Percentiles rank a stretch among this genome's conserved stretches.
Evolutionary conservation across 2,888 invertebrate species (phyloP).

Genomic region (Aleiodes testaceus): DNA sequence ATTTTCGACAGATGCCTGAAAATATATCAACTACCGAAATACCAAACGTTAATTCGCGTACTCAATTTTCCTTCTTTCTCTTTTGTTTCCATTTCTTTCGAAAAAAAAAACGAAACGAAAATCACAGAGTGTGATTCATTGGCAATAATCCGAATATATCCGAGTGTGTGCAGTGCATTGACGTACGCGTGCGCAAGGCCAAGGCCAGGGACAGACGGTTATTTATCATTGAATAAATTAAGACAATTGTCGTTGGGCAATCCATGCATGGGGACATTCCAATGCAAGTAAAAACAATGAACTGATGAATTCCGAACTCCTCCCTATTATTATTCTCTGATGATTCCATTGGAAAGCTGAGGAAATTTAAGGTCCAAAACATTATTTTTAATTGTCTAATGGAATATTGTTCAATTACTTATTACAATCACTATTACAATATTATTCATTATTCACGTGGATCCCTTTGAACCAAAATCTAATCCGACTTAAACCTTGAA

Average conservation of each 20-base stretch:
- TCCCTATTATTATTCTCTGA: neutral
- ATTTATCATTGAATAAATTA: slow-evolving; percentile 63
- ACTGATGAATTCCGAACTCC: neutral
- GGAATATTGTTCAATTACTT: too few species aligned
- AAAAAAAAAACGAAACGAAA: neutral
- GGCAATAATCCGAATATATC: slow-evolving; percentile 60
- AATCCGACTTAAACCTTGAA: too few species aligned
- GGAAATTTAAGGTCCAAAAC: too few species aligned
- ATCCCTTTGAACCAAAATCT: too few species aligned
- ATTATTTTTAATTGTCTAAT: too few species aligned
- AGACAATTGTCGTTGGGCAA: slow-evolving; percentile 10
- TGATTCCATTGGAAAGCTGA: too few species aligned
- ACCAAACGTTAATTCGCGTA: slow-evolving; percentile 10
- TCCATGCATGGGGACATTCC: slow-evolving; percentile 18
- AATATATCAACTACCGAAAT: slow-evolving; percentile 23
- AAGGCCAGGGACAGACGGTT: slow-evolving; percentile 60
- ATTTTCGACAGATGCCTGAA: slow-evolving; percentile 26
- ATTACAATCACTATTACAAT: too few species aligned
- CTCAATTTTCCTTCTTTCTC: neutral
- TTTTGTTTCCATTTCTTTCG: neutral
- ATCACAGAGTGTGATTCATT: slow-evolving; percentile 58
- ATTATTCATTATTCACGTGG: too few species aligned
- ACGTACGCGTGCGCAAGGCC: slow-evolving; percentile 62
- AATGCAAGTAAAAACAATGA: slow-evolving; percentile 4
- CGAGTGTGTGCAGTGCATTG: slow-evolving; percentile 46